Evolutionary conservation across 1,140 invertebrate species (phyloP), one percentile per base, ranked within the genome.

Genomic region (Conopomorpha cramerella): DNA sequence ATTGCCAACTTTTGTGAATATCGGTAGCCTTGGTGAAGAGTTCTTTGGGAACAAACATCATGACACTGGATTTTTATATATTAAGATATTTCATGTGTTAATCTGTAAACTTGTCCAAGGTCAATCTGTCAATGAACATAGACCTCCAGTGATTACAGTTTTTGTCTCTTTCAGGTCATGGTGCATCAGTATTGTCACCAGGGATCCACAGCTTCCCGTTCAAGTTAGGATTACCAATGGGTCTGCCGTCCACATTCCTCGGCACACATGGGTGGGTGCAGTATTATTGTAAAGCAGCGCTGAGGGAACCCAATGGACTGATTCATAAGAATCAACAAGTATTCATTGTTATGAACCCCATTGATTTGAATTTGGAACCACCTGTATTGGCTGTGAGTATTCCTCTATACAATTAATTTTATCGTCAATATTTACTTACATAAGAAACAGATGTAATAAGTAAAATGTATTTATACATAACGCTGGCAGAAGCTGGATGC

Each of bases 151-250:
- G n/a, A n/a, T n/a, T 6, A 25, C n/a, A 7, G 23, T 6, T 17
- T 17, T 82, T 19, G 8, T 34, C 8, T 42, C 45, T 49, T 67
- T 43, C 68, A 86, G 90, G 89, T 52, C 87, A 91, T 63, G 86
- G 88, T 8, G 85, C 91, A 27, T 88, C 91, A 29, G 68, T 94
- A 11, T 67, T 96, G n/a, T 95, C 92, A 8, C 92, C 93, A 1
- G 94, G 93, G 13, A 95, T 96, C 47, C 94, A 96, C 73, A 95
- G 92, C 65, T 96, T 96, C 73, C 94, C 94, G 12, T 96, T 96
- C 66, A 96, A 96, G 72, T 66, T 96, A 26, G 93, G 94, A 2
- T 72, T 96, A 16, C 94, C 94, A 0, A 79, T 93, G 34, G 93
- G 93, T 3, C 66, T 96, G 16, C 94, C 94, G 0, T 96, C 93